A percentile compares a stretch with the other conserved stretches of the same genome.
Evolutionary conservation across 1,140 invertebrate species (phyloP).

Genomic region (Reticulitermes speratus): DNA sequence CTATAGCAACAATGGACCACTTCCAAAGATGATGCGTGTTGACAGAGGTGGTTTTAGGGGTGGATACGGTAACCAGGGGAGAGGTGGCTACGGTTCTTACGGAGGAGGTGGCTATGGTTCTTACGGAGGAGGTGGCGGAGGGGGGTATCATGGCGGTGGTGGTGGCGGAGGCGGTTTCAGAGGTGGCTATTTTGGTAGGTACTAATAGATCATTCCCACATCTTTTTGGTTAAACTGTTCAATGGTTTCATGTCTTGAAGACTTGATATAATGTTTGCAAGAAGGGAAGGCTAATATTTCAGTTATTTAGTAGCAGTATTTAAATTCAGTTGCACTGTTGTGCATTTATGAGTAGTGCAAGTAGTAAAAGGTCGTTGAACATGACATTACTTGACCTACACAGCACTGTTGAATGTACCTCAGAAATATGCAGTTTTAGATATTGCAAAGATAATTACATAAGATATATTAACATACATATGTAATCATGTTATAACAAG

Average conservation of each 20-base stretch:
- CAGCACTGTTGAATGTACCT: not conserved
- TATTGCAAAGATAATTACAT: not conserved
- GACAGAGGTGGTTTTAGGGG: constrained; percentile 31
- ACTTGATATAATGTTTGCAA: not conserved
- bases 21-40: constrained; percentile 31
- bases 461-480: not conserved
- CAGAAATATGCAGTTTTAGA: not conserved
- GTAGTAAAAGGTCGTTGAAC: too few relatives aligned
- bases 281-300: not conserved
- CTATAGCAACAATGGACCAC: constrained; percentile 24
- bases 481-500: not conserved
- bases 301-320: not conserved
- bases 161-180: constrained; percentile 26
- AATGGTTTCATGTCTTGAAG: not conserved
- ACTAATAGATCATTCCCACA: not conserved
- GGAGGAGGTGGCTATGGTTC: constrained; percentile 28
- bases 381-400: not conserved
- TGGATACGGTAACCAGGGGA: constrained; percentile 28
- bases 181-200: constrained; percentile 29
- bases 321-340: not conserved
- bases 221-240: not conserved
- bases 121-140: constrained; percentile 35
- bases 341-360: not conserved
- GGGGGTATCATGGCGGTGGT: too few relatives aligned
- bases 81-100: constrained; percentile 29